Evolutionary conservation across 2,113 vertebrate genomes (phyloP).

Genomic region (Hemibagrus wyckioides): DNA sequence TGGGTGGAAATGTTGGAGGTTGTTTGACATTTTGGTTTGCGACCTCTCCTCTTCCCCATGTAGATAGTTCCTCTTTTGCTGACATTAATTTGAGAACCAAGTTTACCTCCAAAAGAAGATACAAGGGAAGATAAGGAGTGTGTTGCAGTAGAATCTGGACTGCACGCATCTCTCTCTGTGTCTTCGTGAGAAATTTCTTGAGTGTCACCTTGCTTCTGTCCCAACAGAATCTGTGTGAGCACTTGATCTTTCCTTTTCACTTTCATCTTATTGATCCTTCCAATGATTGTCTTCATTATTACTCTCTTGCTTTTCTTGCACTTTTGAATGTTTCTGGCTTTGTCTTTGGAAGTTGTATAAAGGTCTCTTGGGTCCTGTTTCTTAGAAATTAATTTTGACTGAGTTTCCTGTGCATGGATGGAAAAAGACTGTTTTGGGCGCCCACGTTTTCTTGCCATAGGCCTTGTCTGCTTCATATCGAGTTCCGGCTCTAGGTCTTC

Average conservation of each 20-base stretch:
- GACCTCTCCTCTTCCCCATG: constrained; percentile 95
- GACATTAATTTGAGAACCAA: constrained; percentile 96
- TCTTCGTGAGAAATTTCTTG: constrained; percentile 50
- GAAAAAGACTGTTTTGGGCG: constrained; percentile 84
- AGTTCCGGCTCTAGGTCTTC: constrained; percentile 64
- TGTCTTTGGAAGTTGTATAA: constrained; percentile 65
- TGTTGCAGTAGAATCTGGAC: constrained; percentile 80
- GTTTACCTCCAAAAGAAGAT: constrained; percentile 87
- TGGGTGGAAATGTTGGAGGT: not conserved
- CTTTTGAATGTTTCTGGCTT: constrained; percentile 52
- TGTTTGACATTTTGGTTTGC: constrained; percentile 87
- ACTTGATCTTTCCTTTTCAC: constrained; percentile 89
- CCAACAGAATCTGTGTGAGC: constrained; percentile 82
- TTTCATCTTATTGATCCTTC: constrained; percentile 96
- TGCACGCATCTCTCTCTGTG: constrained; percentile 46
- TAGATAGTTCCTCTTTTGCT: constrained; percentile 99
- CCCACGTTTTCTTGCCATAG: constrained; percentile 86
- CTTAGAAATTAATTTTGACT: constrained; percentile 60
- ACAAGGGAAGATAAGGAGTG: constrained; percentile 87
- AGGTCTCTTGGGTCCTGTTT: constrained; percentile 24
- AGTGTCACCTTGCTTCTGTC: constrained; percentile 55
- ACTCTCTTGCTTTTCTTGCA: constrained; percentile 77
- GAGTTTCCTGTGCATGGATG: constrained; percentile 64
- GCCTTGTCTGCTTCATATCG: constrained; percentile 78
- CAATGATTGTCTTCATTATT: constrained; percentile 91